These are phyloP conservation scores for Speoplatyrhinus poulsoni DNA, from an alignment of 2,113 vertebrate genomes.

Conservation along the genomic window DNA sequence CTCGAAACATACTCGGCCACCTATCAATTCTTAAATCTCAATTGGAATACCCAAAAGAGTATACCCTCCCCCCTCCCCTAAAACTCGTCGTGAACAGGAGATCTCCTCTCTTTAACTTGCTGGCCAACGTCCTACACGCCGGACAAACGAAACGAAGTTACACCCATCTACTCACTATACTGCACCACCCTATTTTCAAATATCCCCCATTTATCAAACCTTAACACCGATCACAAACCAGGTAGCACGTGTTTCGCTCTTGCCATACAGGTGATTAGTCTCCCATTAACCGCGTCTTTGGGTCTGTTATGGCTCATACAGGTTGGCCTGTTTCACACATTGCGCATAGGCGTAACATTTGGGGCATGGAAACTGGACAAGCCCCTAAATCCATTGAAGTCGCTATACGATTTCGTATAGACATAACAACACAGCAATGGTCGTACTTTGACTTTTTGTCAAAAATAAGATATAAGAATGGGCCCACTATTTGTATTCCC, in stretches of 20 bases:
- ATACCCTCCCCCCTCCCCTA: slow-evolving; percentile 59
- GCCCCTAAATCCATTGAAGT: slow-evolving; percentile 49
- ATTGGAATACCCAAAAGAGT: slow-evolving; percentile 38
- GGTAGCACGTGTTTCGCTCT: background rate
- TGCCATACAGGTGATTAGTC: slow-evolving; percentile 15
- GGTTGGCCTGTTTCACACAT: slow-evolving; percentile 93
- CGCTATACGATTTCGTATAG: background rate
- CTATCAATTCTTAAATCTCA: slow-evolving; percentile 76
- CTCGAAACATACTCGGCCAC: slow-evolving; percentile 71
- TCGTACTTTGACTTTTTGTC: background rate
- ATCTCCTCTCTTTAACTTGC: slow-evolving; percentile 71
- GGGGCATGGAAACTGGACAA: slow-evolving; percentile 83
- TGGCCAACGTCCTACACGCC: slow-evolving; percentile 73
- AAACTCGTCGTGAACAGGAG: slow-evolving; percentile 65
- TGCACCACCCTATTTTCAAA: slow-evolving; percentile 53
- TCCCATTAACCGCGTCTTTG: background rate
- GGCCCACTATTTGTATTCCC: slow-evolving; percentile 55
- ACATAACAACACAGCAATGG: background rate
- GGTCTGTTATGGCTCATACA: background rate
- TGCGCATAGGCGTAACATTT: slow-evolving; percentile 87
- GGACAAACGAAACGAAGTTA: slow-evolving; percentile 64
- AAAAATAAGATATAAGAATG: slow-evolving; percentile 77
- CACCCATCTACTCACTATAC: slow-evolving; percentile 58
- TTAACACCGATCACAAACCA: background rate
- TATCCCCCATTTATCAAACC: slow-evolving; percentile 70